phyloP scores from a whole-genome alignment of 2,113 vertebrate species.

The Eupsittula cactorum region DNA sequence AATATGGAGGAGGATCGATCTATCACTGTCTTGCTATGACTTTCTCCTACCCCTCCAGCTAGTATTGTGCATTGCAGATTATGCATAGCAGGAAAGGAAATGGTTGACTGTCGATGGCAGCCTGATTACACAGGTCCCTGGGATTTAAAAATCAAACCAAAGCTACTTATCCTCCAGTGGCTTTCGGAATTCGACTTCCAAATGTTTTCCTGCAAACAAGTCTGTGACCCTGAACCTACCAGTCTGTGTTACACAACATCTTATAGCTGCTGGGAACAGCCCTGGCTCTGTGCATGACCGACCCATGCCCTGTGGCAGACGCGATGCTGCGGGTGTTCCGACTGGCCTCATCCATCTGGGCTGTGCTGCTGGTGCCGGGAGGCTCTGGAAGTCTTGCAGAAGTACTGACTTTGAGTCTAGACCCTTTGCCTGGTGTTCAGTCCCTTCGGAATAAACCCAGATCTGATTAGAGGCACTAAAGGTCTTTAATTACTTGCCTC shows the following conservation, averaged over 20 bases:
- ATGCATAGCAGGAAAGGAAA: background rate
- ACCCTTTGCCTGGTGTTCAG: background rate
- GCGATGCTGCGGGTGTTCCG: background rate
- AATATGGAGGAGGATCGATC: background rate
- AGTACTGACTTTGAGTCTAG: background rate
- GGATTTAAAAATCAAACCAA: background rate
- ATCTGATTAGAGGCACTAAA: background rate
- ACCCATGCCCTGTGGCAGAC: rapidly evolving
- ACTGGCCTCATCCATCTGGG: background rate
- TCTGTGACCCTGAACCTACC: background rate
- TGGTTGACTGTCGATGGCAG: background rate
- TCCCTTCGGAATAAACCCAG: background rate
- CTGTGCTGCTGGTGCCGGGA: background rate
- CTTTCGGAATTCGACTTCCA: background rate
- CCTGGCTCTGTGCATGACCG: rapidly evolving
- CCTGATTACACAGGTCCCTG: background rate
- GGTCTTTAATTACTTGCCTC: background rate
- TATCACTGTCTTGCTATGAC: background rate
- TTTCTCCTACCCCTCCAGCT: background rate
- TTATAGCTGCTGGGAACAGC: rapidly evolving
- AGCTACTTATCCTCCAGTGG: background rate
- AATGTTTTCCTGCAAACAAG: background rate
- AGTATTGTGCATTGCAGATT: background rate
- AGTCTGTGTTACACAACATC: background rate
- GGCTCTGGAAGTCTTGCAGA: background rate